Percentiles rank a stretch among this genome's conserved stretches.
Conservation (phyloP, 1,140 invertebrate genomes). For the Drosophila burlai region DNA sequence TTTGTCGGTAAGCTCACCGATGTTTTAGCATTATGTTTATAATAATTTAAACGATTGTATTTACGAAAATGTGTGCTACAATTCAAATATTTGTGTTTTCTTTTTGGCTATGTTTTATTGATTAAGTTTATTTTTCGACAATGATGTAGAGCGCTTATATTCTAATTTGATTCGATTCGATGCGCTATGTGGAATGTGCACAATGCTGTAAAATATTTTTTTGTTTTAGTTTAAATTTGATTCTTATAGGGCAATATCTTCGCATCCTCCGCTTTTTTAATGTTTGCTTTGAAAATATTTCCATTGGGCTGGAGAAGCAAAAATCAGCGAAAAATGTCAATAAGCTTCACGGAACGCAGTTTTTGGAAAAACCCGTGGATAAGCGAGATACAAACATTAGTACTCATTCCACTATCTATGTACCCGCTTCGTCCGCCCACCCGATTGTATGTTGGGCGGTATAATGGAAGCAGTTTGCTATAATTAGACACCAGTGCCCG, state of each 20-base stretch:
- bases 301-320: constrained; percentile 6
- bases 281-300: constrained; percentile 14
- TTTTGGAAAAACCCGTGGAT: constrained; percentile 5
- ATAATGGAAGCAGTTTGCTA: constrained; percentile 64
- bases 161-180: neutral
- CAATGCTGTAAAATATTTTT: neutral
- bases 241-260: neutral
- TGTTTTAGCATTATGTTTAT: constrained; percentile 29
- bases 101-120: constrained; percentile 5
- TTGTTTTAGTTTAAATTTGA: neutral
- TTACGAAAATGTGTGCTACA: constrained; percentile 2
- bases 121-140: neutral
- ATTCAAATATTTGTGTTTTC: neutral
- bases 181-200: too few species aligned
- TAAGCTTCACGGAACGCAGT: constrained; percentile 48
- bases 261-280: too few species aligned
- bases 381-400: constrained; percentile 16
- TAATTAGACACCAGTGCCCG: constrained; percentile 64
- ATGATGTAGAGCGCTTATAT: neutral
- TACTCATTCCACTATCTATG: neutral
- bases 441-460: constrained; percentile 47
- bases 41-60: constrained; percentile 20
- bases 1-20: constrained; percentile 13
- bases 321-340: constrained; percentile 56
- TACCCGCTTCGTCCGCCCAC: too few species aligned